Conservation (phyloP, 2,113 vertebrate species). For the Psittacus erithacus region DNA sequence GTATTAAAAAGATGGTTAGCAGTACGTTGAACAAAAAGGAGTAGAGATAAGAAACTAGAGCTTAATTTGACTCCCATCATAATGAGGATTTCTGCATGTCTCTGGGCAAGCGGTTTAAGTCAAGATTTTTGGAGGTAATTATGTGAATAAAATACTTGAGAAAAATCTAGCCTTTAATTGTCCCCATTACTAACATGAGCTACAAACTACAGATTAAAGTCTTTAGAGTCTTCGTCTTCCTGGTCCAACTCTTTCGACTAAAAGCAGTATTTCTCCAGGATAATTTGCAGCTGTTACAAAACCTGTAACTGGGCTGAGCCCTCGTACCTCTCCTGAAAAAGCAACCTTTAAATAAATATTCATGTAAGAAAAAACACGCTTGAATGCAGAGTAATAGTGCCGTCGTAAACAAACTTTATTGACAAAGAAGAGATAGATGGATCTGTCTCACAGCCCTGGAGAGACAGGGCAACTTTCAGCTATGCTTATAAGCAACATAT, state of each 20-base stretch:
- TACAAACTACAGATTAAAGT: neutral
- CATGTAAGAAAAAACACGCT: neutral
- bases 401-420: neutral
- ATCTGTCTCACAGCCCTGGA: neutral
- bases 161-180: neutral
- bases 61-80: neutral
- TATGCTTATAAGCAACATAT: neutral
- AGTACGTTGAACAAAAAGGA: neutral
- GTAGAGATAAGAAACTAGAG: neutral
- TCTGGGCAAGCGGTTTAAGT: neutral
- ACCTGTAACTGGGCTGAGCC: neutral
- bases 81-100: neutral
- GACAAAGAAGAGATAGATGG: neutral
- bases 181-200: neutral
- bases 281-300: neutral
- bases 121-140: neutral
- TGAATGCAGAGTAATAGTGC: neutral
- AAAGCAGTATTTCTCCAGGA: neutral
- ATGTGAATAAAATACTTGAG: neutral
- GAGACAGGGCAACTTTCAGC: neutral
- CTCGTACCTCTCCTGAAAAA: neutral
- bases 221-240: neutral
- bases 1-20: neutral
- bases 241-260: neutral
- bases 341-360: neutral